Conservation (phyloP, 2,797 vertebrate species). For the Sebastes iracundus region DNA sequence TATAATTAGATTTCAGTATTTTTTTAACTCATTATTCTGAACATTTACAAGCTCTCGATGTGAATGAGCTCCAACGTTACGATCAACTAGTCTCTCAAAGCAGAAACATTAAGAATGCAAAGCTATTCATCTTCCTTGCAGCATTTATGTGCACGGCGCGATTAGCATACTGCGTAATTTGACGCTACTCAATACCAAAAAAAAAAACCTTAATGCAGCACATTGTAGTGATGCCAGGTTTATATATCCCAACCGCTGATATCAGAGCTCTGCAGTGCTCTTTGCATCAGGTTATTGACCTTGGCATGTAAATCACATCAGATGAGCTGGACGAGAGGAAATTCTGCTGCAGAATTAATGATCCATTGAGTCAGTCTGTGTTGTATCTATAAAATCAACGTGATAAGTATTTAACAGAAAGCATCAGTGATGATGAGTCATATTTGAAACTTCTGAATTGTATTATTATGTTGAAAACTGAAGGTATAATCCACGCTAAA, state of each 20-base stretch:
- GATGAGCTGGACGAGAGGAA: slow-evolving; percentile 2
- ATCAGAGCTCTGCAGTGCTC: slow-evolving; percentile 7
- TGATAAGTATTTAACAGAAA: slow-evolving; percentile 22
- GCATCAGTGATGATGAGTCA: not conserved
- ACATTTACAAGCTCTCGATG: not conserved
- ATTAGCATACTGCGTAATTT: slow-evolving; percentile 35
- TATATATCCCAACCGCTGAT: slow-evolving; percentile 4
- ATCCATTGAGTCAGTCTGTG: not conserved
- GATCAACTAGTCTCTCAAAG: not conserved
- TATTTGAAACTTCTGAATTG: not conserved
- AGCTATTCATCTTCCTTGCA: slow-evolving; percentile 17
- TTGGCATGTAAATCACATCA: slow-evolving; percentile 46
- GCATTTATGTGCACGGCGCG: not conserved
- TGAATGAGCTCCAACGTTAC: slow-evolving; percentile 8
- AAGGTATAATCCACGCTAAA: not conserved
- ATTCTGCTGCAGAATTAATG: slow-evolving; percentile 39
- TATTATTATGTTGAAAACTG: not conserved
- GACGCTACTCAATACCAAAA: slow-evolving; percentile 17
- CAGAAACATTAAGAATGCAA: slow-evolving; percentile 11
- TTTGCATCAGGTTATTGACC: slow-evolving; percentile 19
- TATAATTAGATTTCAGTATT: not conserved
- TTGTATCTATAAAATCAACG: slow-evolving; percentile 39
- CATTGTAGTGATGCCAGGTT: slow-evolving; percentile 27
- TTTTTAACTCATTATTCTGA: not conserved
- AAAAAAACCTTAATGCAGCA: slow-evolving; percentile 22